Base-by-base conservation (phyloP, 2,797 vertebrate genomes). In the Mus caroli region DNA sequence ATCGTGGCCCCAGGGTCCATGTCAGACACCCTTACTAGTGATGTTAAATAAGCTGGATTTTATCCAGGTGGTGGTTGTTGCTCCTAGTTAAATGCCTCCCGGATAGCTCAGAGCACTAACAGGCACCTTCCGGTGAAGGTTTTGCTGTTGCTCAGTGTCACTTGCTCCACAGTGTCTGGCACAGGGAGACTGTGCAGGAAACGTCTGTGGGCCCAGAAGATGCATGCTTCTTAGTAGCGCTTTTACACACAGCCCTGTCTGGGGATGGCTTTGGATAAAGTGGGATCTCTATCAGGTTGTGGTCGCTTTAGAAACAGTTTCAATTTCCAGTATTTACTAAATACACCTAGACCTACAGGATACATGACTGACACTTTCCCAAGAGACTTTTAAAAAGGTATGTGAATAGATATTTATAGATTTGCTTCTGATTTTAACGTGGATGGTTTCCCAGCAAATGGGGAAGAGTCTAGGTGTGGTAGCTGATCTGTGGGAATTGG, bases 261-360 rank as follows among this genome's bases (percentile, higher is more conserved):
- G 43, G 37, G 9, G 26, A 6, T 2, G 19, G 43, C 28, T 67
- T 46, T 34, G 24, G 83, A 14, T 52, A 75, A 67, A 88, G 22
- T 64, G 62, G 64, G 15, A 54, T 54, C 54, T 54, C 54, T 54
- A 71, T 96, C 87, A 77, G 37, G 83, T 69, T 87, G 9, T 89
- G 43, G 88, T 90, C 89, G 78, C 73, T 92, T 94, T 43, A 58
- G 85, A 92, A 62, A 15, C 58, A 50, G 17, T 88, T 87, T 9
- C 26, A 77, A 79, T 40, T 75, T 85, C 85, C 86, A 91, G 62
- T 78, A 71, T 84, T 77, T 95, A 56, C n/a, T 86, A 89, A 96
- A 20, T 82, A 82, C 94, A 31, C 84, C 62, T 84, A 54, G 73
- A 73, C 52, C 60, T 86, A 77, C 17, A 28, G 50, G 90, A 69